A percentile compares a stretch with the other conserved stretches of the same genome.
These are phyloP conservation scores for Donacobius atricapilla DNA, from an alignment of 2,113 vertebrate genomes.

Conservation along the genomic window DNA sequence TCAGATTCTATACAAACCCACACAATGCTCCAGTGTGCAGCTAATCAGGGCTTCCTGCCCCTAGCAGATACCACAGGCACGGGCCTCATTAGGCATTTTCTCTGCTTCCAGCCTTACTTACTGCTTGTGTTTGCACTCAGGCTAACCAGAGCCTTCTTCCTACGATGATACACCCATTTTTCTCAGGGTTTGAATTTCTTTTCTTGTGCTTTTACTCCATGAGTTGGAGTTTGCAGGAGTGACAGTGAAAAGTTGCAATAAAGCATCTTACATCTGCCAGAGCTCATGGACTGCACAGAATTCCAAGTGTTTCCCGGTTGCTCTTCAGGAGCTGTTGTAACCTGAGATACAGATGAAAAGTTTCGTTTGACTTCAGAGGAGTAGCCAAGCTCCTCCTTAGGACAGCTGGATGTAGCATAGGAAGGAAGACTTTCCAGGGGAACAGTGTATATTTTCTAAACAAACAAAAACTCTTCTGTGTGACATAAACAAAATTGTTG, in stretches of 20 bases:
- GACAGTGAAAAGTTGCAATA: not conserved
- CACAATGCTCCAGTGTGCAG: slow-evolving; percentile 57
- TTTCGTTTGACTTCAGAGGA: not conserved
- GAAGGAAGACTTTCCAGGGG: not conserved
- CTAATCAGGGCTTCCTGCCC: slow-evolving; percentile 52
- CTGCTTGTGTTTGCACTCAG: not conserved
- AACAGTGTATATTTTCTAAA: slow-evolving; percentile 18
- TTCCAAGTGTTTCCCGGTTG: not conserved
- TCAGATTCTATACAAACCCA: slow-evolving; percentile 6
- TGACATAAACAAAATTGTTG: slow-evolving; percentile 11
- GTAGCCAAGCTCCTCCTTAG: not conserved
- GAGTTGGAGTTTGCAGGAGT: not conserved
- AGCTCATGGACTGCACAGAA: not conserved
- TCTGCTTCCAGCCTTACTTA: not conserved
- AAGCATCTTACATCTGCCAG: not conserved
- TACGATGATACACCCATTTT: not conserved
- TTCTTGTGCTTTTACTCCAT: not conserved
- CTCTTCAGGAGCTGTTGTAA: not conserved
- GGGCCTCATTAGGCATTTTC: not conserved
- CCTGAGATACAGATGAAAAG: not conserved
- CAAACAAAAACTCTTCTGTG: not conserved
- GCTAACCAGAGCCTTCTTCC: not conserved
- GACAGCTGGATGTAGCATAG: not conserved
- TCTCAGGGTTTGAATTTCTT: not conserved
- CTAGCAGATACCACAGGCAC: not conserved